A percentile compares a stretch with the other conserved stretches of the same genome.
These are phyloP conservation scores for Paradoxurus hermaphroditus DNA, from an alignment of 2,113 vertebrate genomes.

Conservation along the genomic window DNA sequence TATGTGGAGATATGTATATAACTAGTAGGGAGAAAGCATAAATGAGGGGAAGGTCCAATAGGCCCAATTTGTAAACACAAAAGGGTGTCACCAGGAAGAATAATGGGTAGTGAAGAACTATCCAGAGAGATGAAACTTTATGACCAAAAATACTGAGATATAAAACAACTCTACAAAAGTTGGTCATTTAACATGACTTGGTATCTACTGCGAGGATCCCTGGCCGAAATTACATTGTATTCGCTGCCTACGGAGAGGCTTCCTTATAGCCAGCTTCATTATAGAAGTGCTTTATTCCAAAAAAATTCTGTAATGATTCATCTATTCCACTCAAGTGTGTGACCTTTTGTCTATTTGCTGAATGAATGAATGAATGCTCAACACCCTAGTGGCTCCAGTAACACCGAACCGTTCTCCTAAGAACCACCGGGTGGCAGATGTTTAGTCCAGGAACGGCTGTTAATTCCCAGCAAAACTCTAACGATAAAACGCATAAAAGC, in stretches of 20 bases:
- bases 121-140: neutral
- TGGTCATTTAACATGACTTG: neutral
- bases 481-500: neutral
- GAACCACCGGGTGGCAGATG: constrained; percentile 38
- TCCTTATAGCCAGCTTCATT: neutral
- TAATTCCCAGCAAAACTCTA: neutral
- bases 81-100: neutral
- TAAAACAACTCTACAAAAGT: neutral
- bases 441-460: neutral
- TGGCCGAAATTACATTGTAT: neutral
- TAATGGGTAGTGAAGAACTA: neutral
- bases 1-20: no score
- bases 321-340: neutral
- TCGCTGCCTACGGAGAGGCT: neutral
- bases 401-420: neutral
- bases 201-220: neutral
- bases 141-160: neutral
- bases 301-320: neutral
- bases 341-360: neutral
- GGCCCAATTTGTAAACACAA: neutral
- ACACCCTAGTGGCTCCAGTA: rapidly evolving
- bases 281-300: neutral
- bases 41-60: neutral
- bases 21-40: neutral
- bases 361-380: neutral